Evolutionary conservation across 2,888 invertebrate genomes (phyloP).

Genomic region (Conomelus anceps): DNA sequence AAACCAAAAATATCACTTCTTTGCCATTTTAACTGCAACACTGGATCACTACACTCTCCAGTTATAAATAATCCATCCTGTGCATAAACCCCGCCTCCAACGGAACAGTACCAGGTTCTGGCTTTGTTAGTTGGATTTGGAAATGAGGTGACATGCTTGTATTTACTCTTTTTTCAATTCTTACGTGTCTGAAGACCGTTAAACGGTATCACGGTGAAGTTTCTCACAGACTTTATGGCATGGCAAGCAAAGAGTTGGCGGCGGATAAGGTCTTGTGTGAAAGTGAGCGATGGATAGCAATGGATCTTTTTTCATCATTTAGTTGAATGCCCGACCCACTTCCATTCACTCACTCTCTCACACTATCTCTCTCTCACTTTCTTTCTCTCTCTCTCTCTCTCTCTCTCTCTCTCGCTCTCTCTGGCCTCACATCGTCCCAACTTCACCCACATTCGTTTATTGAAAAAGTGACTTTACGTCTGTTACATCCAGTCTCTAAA

Average conservation of each 20-base stretch:
- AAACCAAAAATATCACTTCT: too few relatives aligned
- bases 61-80: too few relatives aligned
- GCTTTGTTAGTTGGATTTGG: too few relatives aligned
- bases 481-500: not conserved
- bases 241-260: not conserved
- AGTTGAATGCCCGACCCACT: not conserved
- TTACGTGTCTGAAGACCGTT: not conserved
- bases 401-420: not conserved
- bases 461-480: not conserved
- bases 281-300: not conserved
- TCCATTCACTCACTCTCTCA: too few relatives aligned
- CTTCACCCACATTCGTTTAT: not conserved
- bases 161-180: not conserved
- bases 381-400: not conserved
- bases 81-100: too few relatives aligned
- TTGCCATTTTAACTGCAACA: too few relatives aligned
- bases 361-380: not conserved
- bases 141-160: not conserved
- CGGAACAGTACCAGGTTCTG: too few relatives aligned
- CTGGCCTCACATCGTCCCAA: not conserved
- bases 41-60: too few relatives aligned
- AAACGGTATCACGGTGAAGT: not conserved
- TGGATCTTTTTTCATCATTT: not conserved
- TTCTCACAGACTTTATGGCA: not conserved
- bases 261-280: not conserved